Percentiles rank a stretch among this genome's conserved stretches.
phyloP scores from a whole-genome alignment of 2,797 vertebrate genomes.

The Brachyalestes nurse region DNA sequence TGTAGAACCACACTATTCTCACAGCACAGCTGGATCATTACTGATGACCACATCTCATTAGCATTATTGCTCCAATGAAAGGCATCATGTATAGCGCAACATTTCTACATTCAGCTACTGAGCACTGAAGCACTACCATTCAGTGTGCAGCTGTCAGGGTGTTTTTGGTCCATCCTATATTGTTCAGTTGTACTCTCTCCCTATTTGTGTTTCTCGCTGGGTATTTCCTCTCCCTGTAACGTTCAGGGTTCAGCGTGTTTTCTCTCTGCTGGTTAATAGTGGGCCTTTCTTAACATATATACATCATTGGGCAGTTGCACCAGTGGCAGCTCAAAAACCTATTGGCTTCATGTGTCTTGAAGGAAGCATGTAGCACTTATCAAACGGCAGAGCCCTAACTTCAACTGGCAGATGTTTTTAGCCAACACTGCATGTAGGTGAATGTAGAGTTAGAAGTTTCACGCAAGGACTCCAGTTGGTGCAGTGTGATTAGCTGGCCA shows the following conservation, averaged over 20 bases:
- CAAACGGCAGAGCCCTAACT: no score
- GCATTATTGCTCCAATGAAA: background rate
- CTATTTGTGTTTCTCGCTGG: background rate
- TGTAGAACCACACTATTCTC: background rate
- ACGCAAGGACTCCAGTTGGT: no score
- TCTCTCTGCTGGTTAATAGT: background rate
- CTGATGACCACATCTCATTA: background rate
- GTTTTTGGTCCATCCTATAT: background rate
- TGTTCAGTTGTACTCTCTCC: background rate
- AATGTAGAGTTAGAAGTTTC: no score
- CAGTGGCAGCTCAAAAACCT: no score
- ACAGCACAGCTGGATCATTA: background rate
- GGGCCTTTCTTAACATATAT: no score
- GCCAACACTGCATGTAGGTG: no score
- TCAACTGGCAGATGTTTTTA: no score
- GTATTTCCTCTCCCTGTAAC: background rate
- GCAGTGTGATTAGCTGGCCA: no score
- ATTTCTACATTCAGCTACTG: background rate
- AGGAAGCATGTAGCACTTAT: no score
- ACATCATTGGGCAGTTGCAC: no score
- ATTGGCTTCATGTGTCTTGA: no score
- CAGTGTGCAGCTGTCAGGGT: background rate
- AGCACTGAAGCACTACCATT: background rate
- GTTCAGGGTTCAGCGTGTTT: background rate
- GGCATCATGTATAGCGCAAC: background rate